Base-by-base conservation (phyloP, 2,888 invertebrate species). In the Anaspis maculata region DNA sequence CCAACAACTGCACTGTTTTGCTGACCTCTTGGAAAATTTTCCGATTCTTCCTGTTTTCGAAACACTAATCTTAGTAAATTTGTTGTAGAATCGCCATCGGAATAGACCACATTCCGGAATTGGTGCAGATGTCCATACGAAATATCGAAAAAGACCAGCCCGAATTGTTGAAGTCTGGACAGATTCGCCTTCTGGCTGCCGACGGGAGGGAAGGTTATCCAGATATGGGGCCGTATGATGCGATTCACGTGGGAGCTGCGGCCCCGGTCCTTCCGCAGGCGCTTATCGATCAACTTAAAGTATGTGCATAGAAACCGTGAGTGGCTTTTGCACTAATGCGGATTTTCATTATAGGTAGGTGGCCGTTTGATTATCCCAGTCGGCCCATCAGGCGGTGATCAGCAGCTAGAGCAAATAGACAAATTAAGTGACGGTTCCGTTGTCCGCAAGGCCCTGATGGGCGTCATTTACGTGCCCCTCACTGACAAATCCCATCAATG, bases 381-480 rank as follows among this genome's bases (percentile, higher is more conserved):
- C 13, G 95, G 94, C 2, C 83, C 84, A 1, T 80, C 83, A 49
- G 83, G 85, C 19, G 83, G 83, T 1, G 83, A 85, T 56, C 96
- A 96, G 65, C 79, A 83, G 56, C 72, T 98, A 49, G 82, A 85
- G 60, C 81, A 81, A 71, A 82, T 96, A 35, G 97, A 98, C 64
- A 97, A 96, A 66, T 72, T 76, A 19, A 60, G 67, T 2, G 83
- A 89, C 59, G 96, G 96, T 4, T 71, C 77, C 16, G 75, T 92
- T 3, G 71, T 72, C 13, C 73, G 79, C 39, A 83, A 80, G 48
- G 76, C 78, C 24, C 70, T 98, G 6, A 94, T 96, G 88, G 89
- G 90, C 24, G 98, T 98, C 7, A 85, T 94, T 49, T 98, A 92
- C 62, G 97, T 98, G 19, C 97, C 97, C 0, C 72, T 98, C 26